A percentile compares a stretch with the other conserved stretches of the same genome.
These are phyloP conservation scores for Ia io DNA, from an alignment of 2,113 vertebrate genomes.

Conservation along the genomic window DNA sequence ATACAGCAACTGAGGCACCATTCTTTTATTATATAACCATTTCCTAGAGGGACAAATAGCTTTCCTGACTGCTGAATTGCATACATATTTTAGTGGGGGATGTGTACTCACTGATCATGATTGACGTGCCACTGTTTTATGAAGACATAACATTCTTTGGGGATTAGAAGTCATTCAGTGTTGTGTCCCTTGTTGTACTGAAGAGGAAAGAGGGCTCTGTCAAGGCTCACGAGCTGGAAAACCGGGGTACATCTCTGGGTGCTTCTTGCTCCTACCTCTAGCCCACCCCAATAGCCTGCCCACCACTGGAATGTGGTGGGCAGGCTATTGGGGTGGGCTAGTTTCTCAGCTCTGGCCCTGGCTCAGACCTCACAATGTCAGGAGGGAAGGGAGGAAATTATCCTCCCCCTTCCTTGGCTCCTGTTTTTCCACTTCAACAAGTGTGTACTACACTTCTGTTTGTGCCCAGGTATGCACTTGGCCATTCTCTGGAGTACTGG, in stretches of 20 bases:
- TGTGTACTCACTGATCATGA: slow-evolving; percentile 89
- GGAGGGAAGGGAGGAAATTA: too few relatives aligned
- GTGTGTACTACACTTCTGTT: not conserved
- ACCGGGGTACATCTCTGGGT: not conserved
- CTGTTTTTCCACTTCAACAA: not conserved
- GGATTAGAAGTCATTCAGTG: slow-evolving; percentile 89
- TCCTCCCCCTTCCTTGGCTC: not conserved
- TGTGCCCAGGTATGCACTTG: not conserved
- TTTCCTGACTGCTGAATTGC: not conserved
- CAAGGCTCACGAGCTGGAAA: not conserved
- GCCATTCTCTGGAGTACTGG: not conserved
- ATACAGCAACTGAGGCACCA: accelerated
- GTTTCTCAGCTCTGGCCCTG: too few relatives aligned
- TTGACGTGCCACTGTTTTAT: slow-evolving; percentile 96
- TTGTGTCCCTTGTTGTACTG: slow-evolving; percentile 89
- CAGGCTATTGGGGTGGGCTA: too few relatives aligned
- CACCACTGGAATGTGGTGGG: not conserved
- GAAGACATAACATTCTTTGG: slow-evolving; percentile 90
- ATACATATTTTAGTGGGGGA: not conserved
- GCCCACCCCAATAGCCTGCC: not conserved
- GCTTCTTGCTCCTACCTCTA: not conserved
- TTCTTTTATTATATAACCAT: not conserved
- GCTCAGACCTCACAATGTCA: not conserved
- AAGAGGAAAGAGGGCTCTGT: slow-evolving; percentile 30
- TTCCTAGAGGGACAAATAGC: not conserved